These are phyloP conservation scores for Rhipidura dahli DNA, from an alignment of 2,113 vertebrate species.

Conservation along the genomic window DNA sequence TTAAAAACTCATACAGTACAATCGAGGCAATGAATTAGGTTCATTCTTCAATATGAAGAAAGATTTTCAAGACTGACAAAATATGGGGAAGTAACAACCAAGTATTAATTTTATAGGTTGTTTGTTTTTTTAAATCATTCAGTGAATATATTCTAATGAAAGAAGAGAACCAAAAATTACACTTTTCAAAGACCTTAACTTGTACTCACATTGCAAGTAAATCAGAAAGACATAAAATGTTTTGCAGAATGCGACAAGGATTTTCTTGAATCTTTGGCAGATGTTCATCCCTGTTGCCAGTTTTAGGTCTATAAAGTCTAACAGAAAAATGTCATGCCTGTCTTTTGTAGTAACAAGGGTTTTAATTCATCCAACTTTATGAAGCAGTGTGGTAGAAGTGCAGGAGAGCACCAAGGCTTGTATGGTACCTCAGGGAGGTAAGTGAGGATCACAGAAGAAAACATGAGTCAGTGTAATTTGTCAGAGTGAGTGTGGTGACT, in stretches of 20 bases:
- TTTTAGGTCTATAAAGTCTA: neutral
- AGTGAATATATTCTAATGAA: neutral
- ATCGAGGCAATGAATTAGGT: neutral
- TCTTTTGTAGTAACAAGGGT: neutral
- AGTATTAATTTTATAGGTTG: neutral
- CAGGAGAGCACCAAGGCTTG: neutral
- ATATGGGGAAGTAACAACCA: neutral
- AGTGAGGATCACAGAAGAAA: neutral
- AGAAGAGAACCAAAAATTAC: neutral
- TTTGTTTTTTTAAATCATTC: neutral
- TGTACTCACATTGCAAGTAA: neutral
- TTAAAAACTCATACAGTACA: neutral
- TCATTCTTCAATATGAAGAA: neutral
- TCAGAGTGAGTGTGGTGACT: neutral
- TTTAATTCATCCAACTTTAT: neutral
- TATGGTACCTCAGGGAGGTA: neutral
- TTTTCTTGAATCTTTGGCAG: neutral
- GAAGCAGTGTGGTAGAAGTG: neutral
- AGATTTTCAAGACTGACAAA: neutral
- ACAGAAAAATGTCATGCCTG: neutral
- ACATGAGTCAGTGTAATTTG: neutral
- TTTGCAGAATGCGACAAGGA: neutral
- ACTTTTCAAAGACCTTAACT: neutral
- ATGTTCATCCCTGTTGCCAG: neutral
- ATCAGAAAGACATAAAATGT: neutral